Evolutionary conservation across 92 coral and sea anemone genomes (phyloP), one percentile per base, ranked within the genome.

Genomic region (Siderastrea radians): DNA sequence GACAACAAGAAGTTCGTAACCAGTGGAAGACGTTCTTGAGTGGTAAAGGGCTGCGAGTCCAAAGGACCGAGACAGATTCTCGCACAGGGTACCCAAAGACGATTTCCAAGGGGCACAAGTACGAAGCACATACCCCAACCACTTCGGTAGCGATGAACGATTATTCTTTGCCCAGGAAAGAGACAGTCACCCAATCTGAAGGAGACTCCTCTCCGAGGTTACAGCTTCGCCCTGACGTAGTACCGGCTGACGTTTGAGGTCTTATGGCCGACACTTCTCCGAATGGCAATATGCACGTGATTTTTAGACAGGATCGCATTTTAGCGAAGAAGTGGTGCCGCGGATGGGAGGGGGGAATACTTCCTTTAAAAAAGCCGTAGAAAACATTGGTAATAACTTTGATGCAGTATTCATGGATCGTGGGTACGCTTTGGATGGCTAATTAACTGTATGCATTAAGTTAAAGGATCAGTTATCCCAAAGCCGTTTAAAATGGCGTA

Each of bases 1-100:
- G 99, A 15, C 96, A 94, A 54, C 85, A 80, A 63, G 99, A 97
- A 65, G 99, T 97, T 19, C 90, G 98, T 7, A 89, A 86, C 48
- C 96, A 94, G 13, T 97, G 99, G 99, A 88, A 79, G 64, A 69
- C 67, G 78, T 85, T 94, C 54, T 73, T 98, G 7, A 81, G 88
- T 11, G 96, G 98, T 3, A 63, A 75, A 14, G 98, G 98, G 0
- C 17, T 93, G 26, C 74, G 74, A 14, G 44, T 17, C 78, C 78
- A 81, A 55, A 60, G n/a, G 76, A 51, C 82, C 61, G 83, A 87
- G 49, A 83, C 92, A 4, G 85, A 76, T 51, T 62, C 80, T 38
- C 80, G 51, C 8, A 61, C 80, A 1, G 78, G 73, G 3, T 84
- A 73, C 66, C 87, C 87, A 6, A 62, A 51, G 54, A 60, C 81